Evolutionary conservation across 2,797 vertebrate genomes (phyloP), one percentile per base, ranked within the genome.

Genomic region (Mus spretus): DNA sequence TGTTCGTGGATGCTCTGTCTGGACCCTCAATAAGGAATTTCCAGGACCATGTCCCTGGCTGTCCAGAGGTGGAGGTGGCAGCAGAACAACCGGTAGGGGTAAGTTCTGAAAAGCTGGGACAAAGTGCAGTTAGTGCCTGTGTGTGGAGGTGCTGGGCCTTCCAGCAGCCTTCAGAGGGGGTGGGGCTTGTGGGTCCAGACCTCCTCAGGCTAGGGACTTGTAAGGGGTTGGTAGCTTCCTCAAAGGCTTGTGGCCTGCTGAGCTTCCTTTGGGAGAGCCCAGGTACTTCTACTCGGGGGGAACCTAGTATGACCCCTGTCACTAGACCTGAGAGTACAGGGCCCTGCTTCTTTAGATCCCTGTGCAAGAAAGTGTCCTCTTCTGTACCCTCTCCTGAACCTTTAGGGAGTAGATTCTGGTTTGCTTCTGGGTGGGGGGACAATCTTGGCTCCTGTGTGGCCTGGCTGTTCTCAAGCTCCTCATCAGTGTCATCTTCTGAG

Each of bases 401-500:
- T 86, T 63, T 72, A 28, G 57, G 55, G 50, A 59, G 40, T 44
- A 31, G 93, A 59, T 74, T 96, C 65, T 84, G 97, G 90, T 94
- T 67, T 74, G 72, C 61, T 96, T 85, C 93, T 37, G 47, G 65
- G 44, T 50, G 31, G 57, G 83, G 70, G 57, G 89, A 92, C 96
- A 97, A 37, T 98, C 97, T 93, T 97, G 81, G 90, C 98, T 98
- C 95, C 99, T 98, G 96, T 61, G 98, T 99, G 47, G 99, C 99
- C 96, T 99, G 99, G 97, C 99, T 99, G 86, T 99, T 99, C 98
- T 99, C 99, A 0, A 99, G 99, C 63, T 99, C 99, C 95, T 99
- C 99, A 28, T 99, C 99, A 0, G 99, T 99, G 28, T 99, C 99
- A 97, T 99, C 99, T 98, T 99, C 99, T 0, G 99, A 99, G 4